Evolutionary conservation across 2,113 vertebrate genomes (phyloP), one percentile per base, ranked within the genome.

Genomic region (Tauraco erythrolophus): DNA sequence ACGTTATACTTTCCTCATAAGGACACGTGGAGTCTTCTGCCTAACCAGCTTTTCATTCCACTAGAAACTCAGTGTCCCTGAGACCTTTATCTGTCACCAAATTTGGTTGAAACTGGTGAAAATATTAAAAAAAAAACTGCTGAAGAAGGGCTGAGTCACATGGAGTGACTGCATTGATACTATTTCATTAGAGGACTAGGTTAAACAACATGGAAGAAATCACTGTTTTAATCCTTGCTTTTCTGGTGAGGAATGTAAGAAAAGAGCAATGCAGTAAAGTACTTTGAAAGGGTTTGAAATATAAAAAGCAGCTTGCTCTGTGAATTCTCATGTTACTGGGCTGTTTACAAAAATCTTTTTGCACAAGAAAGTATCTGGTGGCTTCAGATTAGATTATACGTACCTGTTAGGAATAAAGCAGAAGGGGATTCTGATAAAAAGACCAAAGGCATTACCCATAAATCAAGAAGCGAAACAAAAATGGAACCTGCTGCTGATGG

Each of bases 401-500:
- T 78, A 93, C 75, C 92, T 90, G 70, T 93, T 95, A 94, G 92
- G 66, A 95, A 88, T 88, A 93, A 92, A 92, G 37, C 84, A 96
- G 87, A 94, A 97, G 60, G 35, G 56, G 75, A 94, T 94, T 95
- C 96, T 93, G 88, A 95, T 94, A 92, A 96, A 92, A 97, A 94
- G 93, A 96, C 95, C 78, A 85, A 95, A 97, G 78, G 94, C 88
- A 94, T 93, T 95, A 93, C 54, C 78, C 79, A 95, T 97, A 97
- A 97, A 97, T 97, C 96, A 97, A 83, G 66, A 74, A 85, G 51
- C 0, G 2, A 95, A 96, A 96, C 96, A 93, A 97, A 97, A 97
- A 92, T 88, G 97, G 95, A 95, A 96, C 92, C 79, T 77, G 78
- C 94, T 93, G 84, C 93, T 97, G 93, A 94, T 97, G 90, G 93